A percentile compares a stretch with the other conserved stretches of the same genome.
Conservation (phyloP, 2,797 vertebrate species). For the Periophthalmus magnuspinnatus region DNA sequence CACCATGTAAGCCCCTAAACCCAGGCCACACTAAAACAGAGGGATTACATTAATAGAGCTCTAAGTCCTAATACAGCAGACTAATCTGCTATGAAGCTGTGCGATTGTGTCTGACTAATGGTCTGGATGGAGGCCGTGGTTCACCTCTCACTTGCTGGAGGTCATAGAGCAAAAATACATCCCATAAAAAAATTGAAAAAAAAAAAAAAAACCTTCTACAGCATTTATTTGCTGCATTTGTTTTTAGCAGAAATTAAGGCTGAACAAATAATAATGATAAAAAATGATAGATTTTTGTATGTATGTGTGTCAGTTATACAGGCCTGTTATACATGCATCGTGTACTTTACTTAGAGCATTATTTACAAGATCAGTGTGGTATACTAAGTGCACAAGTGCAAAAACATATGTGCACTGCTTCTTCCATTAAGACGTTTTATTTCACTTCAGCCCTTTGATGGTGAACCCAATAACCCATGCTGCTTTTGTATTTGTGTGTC, state of each 20-base stretch:
- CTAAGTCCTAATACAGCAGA: conserved; percentile 77
- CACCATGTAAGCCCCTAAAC: conserved; percentile 74
- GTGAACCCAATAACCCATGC: conserved; percentile 62
- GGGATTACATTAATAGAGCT: conserved; percentile 82
- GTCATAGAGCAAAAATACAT: conserved; percentile 65
- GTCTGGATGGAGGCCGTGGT: conserved; percentile 71
- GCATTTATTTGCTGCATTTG: not conserved
- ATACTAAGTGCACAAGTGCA: conserved; percentile 34
- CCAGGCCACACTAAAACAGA: conserved; percentile 76
- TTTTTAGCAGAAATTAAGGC: not conserved
- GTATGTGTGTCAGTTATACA: conserved; percentile 20
- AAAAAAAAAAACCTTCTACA: conserved; percentile 7
- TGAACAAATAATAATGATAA: not conserved
- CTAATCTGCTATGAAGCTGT: conserved; percentile 79
- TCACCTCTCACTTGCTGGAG: conserved; percentile 71
- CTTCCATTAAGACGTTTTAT: conserved; percentile 64
- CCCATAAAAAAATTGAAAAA: conserved; percentile 37
- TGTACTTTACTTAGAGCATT: conserved; percentile 41
- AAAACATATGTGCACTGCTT: conserved; percentile 36
- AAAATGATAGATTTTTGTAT: not conserved
- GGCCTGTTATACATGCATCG: not conserved
- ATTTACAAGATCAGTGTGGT: conserved; percentile 25
- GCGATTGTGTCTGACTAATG: conserved; percentile 77
- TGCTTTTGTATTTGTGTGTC: conserved; percentile 72
- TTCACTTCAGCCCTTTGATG: conserved; percentile 62